Base-by-base conservation (phyloP, 2,888 invertebrate genomes). In the Dusona sp. region DNA sequence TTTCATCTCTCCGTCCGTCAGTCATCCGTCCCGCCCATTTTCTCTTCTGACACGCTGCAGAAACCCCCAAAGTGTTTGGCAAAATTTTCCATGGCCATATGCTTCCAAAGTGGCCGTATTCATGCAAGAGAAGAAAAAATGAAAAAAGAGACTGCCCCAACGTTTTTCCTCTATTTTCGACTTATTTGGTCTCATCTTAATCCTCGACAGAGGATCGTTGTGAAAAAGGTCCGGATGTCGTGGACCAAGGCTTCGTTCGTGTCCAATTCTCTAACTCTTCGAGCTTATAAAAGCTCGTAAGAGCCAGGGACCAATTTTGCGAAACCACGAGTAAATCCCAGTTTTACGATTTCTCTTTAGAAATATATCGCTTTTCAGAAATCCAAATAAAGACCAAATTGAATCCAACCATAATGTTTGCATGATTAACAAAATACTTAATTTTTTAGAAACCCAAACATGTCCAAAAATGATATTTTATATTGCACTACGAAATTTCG, bases 21-120 rank as follows among this genome's bases (percentile, higher is more conserved):
- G 51, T 25, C 13, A 29, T 79, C 38, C 68, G 51, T 57, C 45
- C 54, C 68, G 45, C 73, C 73, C 79, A 68, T 84, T 79, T 79
- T 79, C 13, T 38, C 16, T 25, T 36, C 16, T 74, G 73, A 73
- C 80, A 79, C 45, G 42, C 48, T 13, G 61, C 68, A 33, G 57
- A 68, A 57, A 80, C 13, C 42, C 45, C 45, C 29, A 51, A 38
- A 61, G 36, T 38, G 25, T 48, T 64, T 65, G 57, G 45, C 79
- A 67, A 13, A 25, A 48, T 75, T 61, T 67, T 54, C 22, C 33
- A 42, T 45, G 13, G 68, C 79, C 79, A 70, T 38, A 68, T 84
- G 84, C 70, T 79, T 19, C 16, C 38, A 64, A 75, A 84, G 74
- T 64, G 75, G 75, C 22, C 75, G 45, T 42, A 64, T 75, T 75